Percentiles rank a stretch among this genome's conserved stretches.
These are phyloP conservation scores for Propsilocerus akamusi DNA, from an alignment of 1,140 invertebrate genomes.

Conservation along the genomic window DNA sequence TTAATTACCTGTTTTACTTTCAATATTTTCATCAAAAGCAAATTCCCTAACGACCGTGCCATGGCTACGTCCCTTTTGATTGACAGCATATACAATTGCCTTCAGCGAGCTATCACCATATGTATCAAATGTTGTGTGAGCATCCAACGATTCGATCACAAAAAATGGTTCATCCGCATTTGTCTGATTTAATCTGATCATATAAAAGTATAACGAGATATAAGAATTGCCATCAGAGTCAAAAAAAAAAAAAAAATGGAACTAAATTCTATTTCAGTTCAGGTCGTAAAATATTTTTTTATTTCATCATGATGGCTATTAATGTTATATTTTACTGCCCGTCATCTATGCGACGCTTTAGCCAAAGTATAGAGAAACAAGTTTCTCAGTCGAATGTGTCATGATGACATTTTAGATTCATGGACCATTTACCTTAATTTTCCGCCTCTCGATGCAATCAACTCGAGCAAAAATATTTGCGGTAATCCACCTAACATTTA, in stretches of 20 bases:
- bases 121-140: slow-evolving; percentile 19
- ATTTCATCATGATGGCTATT: no score
- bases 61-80: slow-evolving; percentile 22
- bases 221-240: neutral
- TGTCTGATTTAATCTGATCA: neutral
- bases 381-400: no score
- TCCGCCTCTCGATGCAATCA: slow-evolving; percentile 15
- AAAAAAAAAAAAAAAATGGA: no score
- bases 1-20: neutral
- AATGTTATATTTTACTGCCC: no score
- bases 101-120: neutral
- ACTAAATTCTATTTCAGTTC: no score
- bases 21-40: slow-evolving; percentile 19
- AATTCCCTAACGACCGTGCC: slow-evolving; percentile 19
- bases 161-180: slow-evolving; percentile 4
- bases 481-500: no score
- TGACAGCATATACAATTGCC: slow-evolving; percentile 5
- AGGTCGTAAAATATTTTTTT: no score
- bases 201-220: neutral
- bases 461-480: slow-evolving; percentile 3
- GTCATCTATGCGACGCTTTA: no score
- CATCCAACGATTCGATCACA: slow-evolving; percentile 2
- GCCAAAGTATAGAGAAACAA: no score
- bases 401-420: neutral
- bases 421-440: slow-evolving; percentile 19